Conservation (phyloP, 2,797 vertebrate species). For the Xenopus petersii region DNA sequence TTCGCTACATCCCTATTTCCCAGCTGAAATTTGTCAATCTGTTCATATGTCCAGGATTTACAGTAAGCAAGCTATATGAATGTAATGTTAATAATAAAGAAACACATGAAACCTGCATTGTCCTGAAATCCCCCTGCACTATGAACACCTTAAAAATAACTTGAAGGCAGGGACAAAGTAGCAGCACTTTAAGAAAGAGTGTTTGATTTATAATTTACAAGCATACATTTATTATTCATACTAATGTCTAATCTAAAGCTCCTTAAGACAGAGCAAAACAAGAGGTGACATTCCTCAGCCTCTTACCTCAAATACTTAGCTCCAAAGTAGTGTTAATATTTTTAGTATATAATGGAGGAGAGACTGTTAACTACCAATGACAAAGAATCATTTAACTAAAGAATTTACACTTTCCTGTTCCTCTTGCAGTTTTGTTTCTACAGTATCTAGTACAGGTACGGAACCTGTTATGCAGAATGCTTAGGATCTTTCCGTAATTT, state of each 20-base stretch:
- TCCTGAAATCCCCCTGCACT: conserved; percentile 27
- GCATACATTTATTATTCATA: conserved; percentile 36
- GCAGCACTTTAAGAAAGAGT: conserved; percentile 39
- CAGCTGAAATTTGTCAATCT: too few species aligned
- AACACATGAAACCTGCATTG: background rate
- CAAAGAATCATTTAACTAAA: too few species aligned
- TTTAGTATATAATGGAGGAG: too few species aligned
- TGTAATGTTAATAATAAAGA: too few species aligned
- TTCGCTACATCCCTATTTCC: too few species aligned
- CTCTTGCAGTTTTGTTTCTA: too few species aligned
- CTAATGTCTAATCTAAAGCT: conserved; percentile 37
- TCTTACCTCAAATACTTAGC: conserved; percentile 29
- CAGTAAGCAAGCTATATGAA: background rate
- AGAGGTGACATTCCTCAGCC: conserved; percentile 24
- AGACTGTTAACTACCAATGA: too few species aligned
- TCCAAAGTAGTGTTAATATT: background rate
- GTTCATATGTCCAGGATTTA: background rate
- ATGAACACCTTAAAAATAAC: conserved; percentile 28
- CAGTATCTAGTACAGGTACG: too few species aligned
- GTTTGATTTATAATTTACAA: conserved; percentile 46
- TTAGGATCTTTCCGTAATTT: too few species aligned
- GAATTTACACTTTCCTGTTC: too few species aligned
- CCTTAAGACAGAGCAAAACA: conserved; percentile 27
- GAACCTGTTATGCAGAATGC: too few species aligned
- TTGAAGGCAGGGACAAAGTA: conserved; percentile 33